Base-by-base conservation (phyloP, 2,888 invertebrate species). In the Hedychridium roseum region DNA sequence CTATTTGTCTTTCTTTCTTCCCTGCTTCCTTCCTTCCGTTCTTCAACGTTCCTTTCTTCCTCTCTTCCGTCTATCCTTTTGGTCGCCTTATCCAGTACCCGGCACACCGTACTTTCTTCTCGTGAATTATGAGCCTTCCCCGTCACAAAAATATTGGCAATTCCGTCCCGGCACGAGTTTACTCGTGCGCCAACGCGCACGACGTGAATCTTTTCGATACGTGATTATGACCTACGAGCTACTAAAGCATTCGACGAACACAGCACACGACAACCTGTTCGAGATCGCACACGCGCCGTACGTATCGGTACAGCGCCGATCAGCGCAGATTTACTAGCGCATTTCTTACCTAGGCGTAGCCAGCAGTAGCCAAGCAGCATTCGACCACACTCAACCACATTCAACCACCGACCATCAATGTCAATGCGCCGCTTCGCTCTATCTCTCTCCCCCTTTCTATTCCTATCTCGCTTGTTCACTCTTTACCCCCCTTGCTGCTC, bases 281-380 rank as follows among this genome's bases (percentile, higher is more conserved):
- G n/a, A n/a, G n/a, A n/a, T n/a, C n/a, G n/a, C n/a, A n/a, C n/a
- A n/a, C n/a, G n/a, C n/a, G n/a, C n/a, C n/a, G n/a, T n/a, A n/a
- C n/a, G n/a, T n/a, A n/a, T n/a, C n/a, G n/a, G n/a, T n/a, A n/a
- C n/a, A n/a, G n/a, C n/a, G n/a, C n/a, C n/a, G n/a, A n/a, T n/a
- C n/a, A n/a, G n/a, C 27, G 27, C 4, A 9, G 12, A 27, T 27
- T 27, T 12, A 11, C 12, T 12, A 27, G 27, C n/a, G 27, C 27
- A n/a, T n/a, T n/a, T n/a, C n/a, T 62, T 43, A 36, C 43, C 31
- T 59, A 62, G 59, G 59, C 62, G 62, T 62, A 59, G 53, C 59
- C 62, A 54, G 15, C 23, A 56, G 46, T 48, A 50, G 52, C 44
- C n/a, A 36, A 54, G 42, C 28, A 17, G 28, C 17, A 31, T 23